A percentile compares a stretch with the other conserved stretches of the same genome.
phyloP scores from a whole-genome alignment of 2,888 invertebrate genomes.

The Axea sp. region DNA sequence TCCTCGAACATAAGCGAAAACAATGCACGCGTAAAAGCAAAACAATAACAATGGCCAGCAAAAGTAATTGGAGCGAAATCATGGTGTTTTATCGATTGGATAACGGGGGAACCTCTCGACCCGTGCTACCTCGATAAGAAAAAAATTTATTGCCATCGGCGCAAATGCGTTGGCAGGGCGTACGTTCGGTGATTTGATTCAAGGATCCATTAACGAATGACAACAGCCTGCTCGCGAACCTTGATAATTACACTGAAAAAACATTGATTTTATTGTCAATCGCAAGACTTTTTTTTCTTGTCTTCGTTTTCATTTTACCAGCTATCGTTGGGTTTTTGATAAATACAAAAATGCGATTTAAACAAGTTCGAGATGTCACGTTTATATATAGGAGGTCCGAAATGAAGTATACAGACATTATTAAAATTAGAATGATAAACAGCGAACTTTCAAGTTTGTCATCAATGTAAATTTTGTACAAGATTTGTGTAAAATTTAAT shows the following conservation, averaged over 20 bases:
- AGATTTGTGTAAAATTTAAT: too few species aligned
- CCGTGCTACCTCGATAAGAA: slow-evolving; percentile 32
- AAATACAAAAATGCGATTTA: not conserved
- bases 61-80: slow-evolving; percentile 28
- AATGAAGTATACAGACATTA: too few species aligned
- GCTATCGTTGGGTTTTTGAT: not conserved
- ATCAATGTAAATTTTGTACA: too few species aligned
- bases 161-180: not conserved
- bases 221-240: slow-evolving; percentile 3
- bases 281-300: too few species aligned
- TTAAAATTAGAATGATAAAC: too few species aligned
- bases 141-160: slow-evolving; percentile 10
- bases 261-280: slow-evolving; percentile 19
- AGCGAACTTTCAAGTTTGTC: too few species aligned
- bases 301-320: not conserved
- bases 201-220: slow-evolving; percentile 9
- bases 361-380: too few species aligned
- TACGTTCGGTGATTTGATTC: slow-evolving; percentile 23
- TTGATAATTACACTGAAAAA: slow-evolving; percentile 23
- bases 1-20: slow-evolving; percentile 3
- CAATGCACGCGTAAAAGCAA: not conserved
- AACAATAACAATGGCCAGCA: slow-evolving; percentile 27
- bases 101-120: slow-evolving; percentile 33
- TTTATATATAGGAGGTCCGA: too few species aligned
- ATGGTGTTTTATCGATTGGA: slow-evolving; percentile 23